Evolutionary conservation across 2,888 invertebrate species (phyloP).

Genomic region (Limnephilus auricula): DNA sequence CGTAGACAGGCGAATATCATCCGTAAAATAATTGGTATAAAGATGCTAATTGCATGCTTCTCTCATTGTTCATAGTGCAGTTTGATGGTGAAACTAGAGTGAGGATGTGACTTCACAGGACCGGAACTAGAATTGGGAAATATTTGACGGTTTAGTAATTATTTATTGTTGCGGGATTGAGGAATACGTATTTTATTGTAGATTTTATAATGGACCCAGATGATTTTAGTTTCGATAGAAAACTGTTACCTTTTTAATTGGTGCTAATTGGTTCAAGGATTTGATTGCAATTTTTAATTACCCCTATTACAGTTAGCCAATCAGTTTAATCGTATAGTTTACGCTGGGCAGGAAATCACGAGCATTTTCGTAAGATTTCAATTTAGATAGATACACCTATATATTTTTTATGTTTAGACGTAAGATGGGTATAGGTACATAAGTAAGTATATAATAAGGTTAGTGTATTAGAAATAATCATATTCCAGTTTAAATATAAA

Average conservation of each 20-base stretch:
- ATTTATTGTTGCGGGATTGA: background rate
- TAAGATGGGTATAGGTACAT: too few species aligned
- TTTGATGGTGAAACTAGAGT: conserved; percentile 2
- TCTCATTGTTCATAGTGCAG: background rate
- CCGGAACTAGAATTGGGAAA: conserved; percentile 4
- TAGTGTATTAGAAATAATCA: too few species aligned
- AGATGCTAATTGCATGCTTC: background rate
- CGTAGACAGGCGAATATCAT: background rate
- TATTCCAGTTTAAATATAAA: too few species aligned
- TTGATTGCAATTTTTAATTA: background rate
- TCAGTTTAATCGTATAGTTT: background rate
- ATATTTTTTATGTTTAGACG: too few species aligned
- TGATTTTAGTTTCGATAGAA: background rate
- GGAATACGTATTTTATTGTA: background rate
- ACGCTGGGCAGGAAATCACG: background rate
- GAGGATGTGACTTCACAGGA: conserved; percentile 13
- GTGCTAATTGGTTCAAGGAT: background rate
- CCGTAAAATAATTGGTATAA: background rate
- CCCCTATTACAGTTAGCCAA: background rate
- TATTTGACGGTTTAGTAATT: background rate
- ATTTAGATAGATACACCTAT: background rate
- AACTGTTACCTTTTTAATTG: background rate
- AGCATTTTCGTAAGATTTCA: background rate
- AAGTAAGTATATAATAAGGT: too few species aligned
- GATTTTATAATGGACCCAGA: background rate